These are phyloP conservation scores for Psittacula derbiana DNA, from an alignment of 2,797 vertebrate genomes.

Conservation along the genomic window DNA sequence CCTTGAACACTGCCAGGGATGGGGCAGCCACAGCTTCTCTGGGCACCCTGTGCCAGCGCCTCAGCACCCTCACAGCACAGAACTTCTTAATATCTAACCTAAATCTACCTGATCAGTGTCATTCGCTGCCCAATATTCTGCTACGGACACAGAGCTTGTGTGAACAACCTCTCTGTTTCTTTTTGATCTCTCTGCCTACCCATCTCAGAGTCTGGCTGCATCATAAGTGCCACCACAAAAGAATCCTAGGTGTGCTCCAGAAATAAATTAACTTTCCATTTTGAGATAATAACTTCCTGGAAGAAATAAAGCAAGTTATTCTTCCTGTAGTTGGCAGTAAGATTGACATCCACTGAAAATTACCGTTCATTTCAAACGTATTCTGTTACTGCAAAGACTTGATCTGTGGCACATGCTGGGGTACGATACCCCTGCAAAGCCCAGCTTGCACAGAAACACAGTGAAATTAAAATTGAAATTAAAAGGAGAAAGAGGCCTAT, in stretches of 20 bases:
- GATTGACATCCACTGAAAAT: constrained; percentile 16
- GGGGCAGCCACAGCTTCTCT: not conserved
- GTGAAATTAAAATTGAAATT: constrained; percentile 34
- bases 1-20: not conserved
- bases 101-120: not conserved
- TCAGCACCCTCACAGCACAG: not conserved
- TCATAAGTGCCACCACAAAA: not conserved
- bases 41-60: not conserved
- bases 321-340: not conserved
- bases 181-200: not conserved
- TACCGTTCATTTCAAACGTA: not conserved
- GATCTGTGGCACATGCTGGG: not conserved
- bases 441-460: constrained; percentile 13
- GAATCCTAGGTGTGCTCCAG: constrained; percentile 12
- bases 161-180: not conserved
- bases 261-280: constrained; percentile 39
- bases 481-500: not conserved
- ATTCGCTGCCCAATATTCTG: not conserved
- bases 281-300: constrained; percentile 18
- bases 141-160: not conserved
- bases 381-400: not conserved
- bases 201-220: not conserved
- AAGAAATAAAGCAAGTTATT: constrained; percentile 6
- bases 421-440: not conserved
- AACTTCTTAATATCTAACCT: not conserved